Evolutionary conservation across 2,797 vertebrate species (phyloP).

Genomic region (Crypturellus tataupa): DNA sequence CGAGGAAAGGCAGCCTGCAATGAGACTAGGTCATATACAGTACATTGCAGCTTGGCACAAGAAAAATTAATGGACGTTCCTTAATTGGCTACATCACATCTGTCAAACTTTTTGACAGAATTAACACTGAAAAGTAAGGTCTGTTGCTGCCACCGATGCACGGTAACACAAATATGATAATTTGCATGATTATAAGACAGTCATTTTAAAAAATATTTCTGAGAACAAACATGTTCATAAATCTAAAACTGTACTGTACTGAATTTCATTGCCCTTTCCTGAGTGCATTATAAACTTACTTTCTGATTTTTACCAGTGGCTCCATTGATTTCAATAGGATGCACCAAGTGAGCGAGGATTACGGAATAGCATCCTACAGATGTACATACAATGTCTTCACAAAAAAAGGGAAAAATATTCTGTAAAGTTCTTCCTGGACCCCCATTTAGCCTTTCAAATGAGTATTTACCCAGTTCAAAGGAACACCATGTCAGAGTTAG

Average conservation of each 20-base stretch:
- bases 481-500: not conserved
- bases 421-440: not conserved
- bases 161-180: not conserved
- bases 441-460: not conserved
- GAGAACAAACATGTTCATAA: not conserved
- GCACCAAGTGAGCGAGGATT: not conserved
- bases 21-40: not conserved
- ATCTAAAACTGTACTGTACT: not conserved
- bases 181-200: not conserved
- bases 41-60: not conserved
- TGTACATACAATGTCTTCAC: not conserved
- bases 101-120: slow-evolving; percentile 40
- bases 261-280: not conserved
- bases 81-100: slow-evolving; percentile 48
- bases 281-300: not conserved
- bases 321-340: not conserved
- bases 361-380: not conserved
- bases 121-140: slow-evolving; percentile 7
- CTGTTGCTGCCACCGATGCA: not conserved
- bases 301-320: not conserved
- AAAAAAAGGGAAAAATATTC: not conserved
- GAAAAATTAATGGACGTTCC: slow-evolving; percentile 29
- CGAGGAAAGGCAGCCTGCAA: not conserved
- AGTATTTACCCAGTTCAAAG: not conserved
- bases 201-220: not conserved